These are phyloP conservation scores for Amphipyra berbera DNA, from an alignment of 2,888 invertebrate species.

Conservation along the genomic window DNA sequence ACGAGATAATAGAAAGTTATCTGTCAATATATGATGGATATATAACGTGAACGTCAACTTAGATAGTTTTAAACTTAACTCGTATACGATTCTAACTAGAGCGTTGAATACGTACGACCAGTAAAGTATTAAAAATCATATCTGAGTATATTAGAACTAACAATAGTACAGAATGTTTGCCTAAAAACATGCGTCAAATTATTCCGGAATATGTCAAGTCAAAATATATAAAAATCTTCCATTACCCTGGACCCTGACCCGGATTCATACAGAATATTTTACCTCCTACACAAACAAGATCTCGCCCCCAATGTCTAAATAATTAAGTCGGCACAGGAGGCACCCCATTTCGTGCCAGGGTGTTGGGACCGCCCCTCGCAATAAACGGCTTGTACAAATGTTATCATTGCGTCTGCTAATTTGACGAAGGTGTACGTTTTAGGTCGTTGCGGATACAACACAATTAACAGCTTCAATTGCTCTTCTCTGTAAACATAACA, in stretches of 20 bases:
- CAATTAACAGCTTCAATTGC: slow-evolving; percentile 33
- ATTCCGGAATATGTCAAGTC: no score
- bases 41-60: no score
- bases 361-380: slow-evolving; percentile 61
- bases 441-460: slow-evolving; percentile 25
- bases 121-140: no score
- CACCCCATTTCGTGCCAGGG: slow-evolving; percentile 9
- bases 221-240: no score
- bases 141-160: no score
- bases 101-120: no score
- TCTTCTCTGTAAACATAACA: slow-evolving; percentile 12
- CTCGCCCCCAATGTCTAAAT: slow-evolving; percentile 45
- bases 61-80: no score
- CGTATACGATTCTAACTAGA: no score
- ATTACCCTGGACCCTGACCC: slow-evolving; percentile 19
- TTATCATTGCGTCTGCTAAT: slow-evolving; percentile 73
- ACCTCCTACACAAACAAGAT: slow-evolving; percentile 29
- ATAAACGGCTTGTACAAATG: slow-evolving; percentile 73
- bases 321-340: slow-evolving; percentile 38
- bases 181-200: no score
- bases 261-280: slow-evolving; percentile 42
- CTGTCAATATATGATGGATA: not conserved
- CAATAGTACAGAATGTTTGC: no score
- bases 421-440: slow-evolving; percentile 60
- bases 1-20: not conserved